phyloP scores from a whole-genome alignment of 23 tunicate genomes.

The Styela plicata region DNA sequence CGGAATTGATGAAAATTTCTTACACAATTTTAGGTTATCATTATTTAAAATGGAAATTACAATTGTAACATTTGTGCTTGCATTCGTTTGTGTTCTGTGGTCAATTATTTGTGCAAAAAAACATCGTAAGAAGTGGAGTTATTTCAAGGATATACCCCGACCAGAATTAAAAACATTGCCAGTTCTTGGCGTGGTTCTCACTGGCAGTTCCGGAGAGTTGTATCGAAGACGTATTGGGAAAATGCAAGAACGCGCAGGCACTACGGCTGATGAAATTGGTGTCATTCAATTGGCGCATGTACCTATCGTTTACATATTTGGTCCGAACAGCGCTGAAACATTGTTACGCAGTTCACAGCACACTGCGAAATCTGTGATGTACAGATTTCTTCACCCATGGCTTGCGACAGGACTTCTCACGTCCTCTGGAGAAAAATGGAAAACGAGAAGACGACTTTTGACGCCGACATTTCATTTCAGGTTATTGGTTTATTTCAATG shows the following conservation, averaged over 20 bases:
- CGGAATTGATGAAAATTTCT: no score
- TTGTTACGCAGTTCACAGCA: constrained; percentile 73
- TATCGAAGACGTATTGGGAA: constrained; percentile 2
- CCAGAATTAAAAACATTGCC: constrained; percentile 30
- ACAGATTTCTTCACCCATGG: constrained; percentile 77
- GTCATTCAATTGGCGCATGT: constrained; percentile 54
- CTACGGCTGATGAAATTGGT: neutral
- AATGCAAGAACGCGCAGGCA: neutral
- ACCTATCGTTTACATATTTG: constrained; percentile 43
- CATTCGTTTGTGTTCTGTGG: neutral
- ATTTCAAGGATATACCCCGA: constrained; percentile 14
- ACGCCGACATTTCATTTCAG: constrained; percentile 96
- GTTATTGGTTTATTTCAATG: no score
- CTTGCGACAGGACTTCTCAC: constrained; percentile 83
- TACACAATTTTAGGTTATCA: neutral
- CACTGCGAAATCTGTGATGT: constrained; percentile 57
- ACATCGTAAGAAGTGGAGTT: constrained; percentile 3
- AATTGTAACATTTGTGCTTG: neutral
- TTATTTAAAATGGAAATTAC: neutral
- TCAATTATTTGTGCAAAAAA: neutral
- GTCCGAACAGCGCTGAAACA: constrained; percentile 73
- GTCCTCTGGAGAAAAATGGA: constrained; percentile 88
- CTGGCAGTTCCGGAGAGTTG: constrained; percentile 28
- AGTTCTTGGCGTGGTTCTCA: constrained; percentile 30
- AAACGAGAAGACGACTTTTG: constrained; percentile 70